phyloP scores from a whole-genome alignment of 2,113 vertebrate species.

The Puntigrus tetrazona region DNA sequence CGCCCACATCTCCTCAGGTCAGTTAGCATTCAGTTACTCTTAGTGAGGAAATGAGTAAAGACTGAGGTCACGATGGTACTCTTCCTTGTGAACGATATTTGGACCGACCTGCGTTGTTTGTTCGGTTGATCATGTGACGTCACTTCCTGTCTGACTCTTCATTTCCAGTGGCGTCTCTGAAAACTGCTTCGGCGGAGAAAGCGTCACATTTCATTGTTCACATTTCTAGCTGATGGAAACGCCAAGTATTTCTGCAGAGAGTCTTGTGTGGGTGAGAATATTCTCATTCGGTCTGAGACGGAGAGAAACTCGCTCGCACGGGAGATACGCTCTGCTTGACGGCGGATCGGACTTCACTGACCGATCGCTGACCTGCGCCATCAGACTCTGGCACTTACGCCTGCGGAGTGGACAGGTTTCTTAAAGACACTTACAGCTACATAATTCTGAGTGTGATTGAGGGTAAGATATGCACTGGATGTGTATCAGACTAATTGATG shows the following conservation, averaged over 20 bases:
- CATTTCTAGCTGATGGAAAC: not conserved
- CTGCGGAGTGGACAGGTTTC: conserved; percentile 54
- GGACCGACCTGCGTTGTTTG: not conserved
- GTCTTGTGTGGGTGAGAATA: conserved; percentile 29
- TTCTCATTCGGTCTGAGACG: not conserved
- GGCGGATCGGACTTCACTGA: conserved; percentile 55
- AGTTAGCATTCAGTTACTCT: not conserved
- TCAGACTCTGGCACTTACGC: conserved; percentile 59
- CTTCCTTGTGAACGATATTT: not conserved
- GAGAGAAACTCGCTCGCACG: not conserved
- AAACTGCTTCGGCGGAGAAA: conserved; percentile 11
- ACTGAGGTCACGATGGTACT: no score
- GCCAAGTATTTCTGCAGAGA: conserved; percentile 63
- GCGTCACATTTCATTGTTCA: conserved; percentile 54
- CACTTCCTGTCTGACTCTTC: not conserved
- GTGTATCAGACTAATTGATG: no score
- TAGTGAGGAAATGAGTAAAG: not conserved
- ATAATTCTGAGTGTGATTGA: not conserved
- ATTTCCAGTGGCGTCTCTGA: not conserved
- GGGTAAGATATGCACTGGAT: not conserved
- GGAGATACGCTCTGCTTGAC: conserved; percentile 4
- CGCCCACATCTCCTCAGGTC: not conserved
- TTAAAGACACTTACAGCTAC: conserved; percentile 43
- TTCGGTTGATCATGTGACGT: not conserved
- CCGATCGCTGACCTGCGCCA: conserved; percentile 51